phyloP scores from a whole-genome alignment of 2,797 vertebrate species.

The Merluccius polli region DNA sequence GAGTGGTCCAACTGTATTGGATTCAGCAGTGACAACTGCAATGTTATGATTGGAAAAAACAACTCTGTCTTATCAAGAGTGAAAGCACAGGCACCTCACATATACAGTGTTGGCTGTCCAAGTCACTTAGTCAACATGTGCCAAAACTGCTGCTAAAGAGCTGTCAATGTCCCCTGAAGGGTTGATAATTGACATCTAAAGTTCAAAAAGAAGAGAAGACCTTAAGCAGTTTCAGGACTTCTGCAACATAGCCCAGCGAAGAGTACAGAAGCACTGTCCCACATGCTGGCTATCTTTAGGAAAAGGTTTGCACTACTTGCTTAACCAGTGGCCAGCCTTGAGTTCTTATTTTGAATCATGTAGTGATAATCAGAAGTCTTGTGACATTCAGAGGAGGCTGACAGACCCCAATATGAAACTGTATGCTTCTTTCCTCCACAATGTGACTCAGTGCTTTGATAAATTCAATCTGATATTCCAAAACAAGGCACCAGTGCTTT shows the following conservation, averaged over 20 bases:
- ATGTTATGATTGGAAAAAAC: slow-evolving; percentile 40
- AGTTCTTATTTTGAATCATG: slow-evolving; percentile 36
- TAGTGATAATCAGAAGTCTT: slow-evolving; percentile 34
- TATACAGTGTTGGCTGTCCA: slow-evolving; percentile 33
- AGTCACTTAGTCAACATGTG: slow-evolving; percentile 5
- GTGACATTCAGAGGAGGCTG: slow-evolving; percentile 36
- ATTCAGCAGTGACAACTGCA: slow-evolving; percentile 41
- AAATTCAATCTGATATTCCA: slow-evolving; percentile 33
- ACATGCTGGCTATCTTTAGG: slow-evolving; percentile 32
- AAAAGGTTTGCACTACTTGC: slow-evolving; percentile 32
- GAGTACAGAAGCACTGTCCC: slow-evolving; percentile 29
- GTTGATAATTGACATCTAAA: slow-evolving; percentile 35
- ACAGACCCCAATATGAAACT: slow-evolving; percentile 31
- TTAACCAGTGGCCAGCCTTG: slow-evolving; percentile 14
- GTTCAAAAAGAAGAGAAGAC: slow-evolving; percentile 35
- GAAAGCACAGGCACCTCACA: slow-evolving; percentile 38
- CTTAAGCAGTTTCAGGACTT: slow-evolving; percentile 30
- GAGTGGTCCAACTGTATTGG: slow-evolving; percentile 32
- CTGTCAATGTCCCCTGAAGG: slow-evolving; percentile 36
- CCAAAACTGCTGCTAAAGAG: slow-evolving; percentile 36
- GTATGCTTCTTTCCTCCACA: slow-evolving; percentile 30
- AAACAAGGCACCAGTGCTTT: slow-evolving; percentile 28
- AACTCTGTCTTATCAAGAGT: slow-evolving; percentile 44
- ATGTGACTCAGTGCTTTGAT: slow-evolving; percentile 29
- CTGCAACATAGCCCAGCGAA: slow-evolving; percentile 26